Base-by-base conservation (phyloP, 2,113 vertebrate species). In the Phylloscopus whistleri region DNA sequence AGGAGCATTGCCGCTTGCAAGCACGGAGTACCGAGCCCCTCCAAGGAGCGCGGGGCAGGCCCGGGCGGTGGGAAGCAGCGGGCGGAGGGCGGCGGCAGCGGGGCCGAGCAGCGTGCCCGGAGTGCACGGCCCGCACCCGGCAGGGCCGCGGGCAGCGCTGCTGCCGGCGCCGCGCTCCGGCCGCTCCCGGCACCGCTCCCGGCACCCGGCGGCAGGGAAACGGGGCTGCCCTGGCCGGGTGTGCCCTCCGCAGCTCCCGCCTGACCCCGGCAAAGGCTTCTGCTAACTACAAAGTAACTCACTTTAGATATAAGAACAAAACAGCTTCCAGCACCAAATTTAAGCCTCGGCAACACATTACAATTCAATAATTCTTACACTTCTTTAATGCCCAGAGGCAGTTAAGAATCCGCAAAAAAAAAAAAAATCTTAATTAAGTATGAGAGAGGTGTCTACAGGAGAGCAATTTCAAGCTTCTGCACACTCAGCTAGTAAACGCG, bases 111-210 rank as follows among this genome's bases (percentile, higher is more conserved):
- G n/a, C 26, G 33, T 6, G 68, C 46, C 30, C n/a, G 2, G 20
- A 2, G 2, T 0, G 11, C 58, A 33, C 17, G 41, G 16, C 15
- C 49, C 0, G 1, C 0, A 0, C n/a, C 46, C 2, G 0, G n/a
- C n/a, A n/a, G n/a, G n/a, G 8, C 60, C 18, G 48, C 19, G 5
- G 11, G 22, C 11, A 73, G 10, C 11, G 4, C 66, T 14, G 23
- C 23, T 2, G 2, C 56, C 52, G 16, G 5, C 8, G 33, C 51
- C 30, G 1, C 20, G 5, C 30, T 66, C n/a, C 60, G 56, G 66
- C 26, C 37, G 0, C 11, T 16, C 51, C 58, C n/a, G n/a, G 44
- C 72, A 37, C 78, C 6, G 0, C 19, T 35, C 48, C 31, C 4
- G 13, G 16, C 4, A 2, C 5, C 37, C 16, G 7, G 3, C 13